Evolutionary conservation across 1,140 invertebrate species (phyloP), one percentile per base, ranked within the genome.

Genomic region (Drosophila yakuba): DNA sequence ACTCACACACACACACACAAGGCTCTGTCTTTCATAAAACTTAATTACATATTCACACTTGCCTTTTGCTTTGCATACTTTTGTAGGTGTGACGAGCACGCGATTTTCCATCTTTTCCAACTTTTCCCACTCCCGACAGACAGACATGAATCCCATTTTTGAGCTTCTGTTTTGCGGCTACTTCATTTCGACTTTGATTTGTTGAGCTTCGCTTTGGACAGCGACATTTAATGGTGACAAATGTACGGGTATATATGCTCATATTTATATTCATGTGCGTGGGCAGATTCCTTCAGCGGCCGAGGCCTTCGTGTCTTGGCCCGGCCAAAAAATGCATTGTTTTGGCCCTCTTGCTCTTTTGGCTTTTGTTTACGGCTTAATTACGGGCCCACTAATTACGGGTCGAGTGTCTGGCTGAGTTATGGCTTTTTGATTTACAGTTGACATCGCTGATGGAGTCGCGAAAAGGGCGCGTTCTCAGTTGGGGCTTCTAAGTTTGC

Each of bases 11-110:
- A 17, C 15, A 73, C 51, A 48, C 39, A 41, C 41, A 50, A 50
- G 32, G 32, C 32, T 32, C 32, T 32, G 7, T 8, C 72, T 78
- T 86, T 82, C 83, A 82, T 82, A 86, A 86, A 86, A 82, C 88
- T 86, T 86, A 86, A 86, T 86, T 86, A 86, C 83, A 73, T 56
- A 88, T 86, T 86, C 82, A 88, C 82, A 86, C 82, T 86, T 86
- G 83, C 66, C 82, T 78, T 75, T 71, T 71, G 62, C 43, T 66
- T 72, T 75, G 23, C 72, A 52, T 20, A 52, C 76, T 68, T 77
- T 75, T 63, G 80, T 79, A 82, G 82, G 82, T 86, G 82, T 75
- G 82, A 86, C 82, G 79, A 61, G 73, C 78, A 88, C 82, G 83
- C 83, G 83, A 86, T 85, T 83, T 78, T 76, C 58, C 52, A 10